Percentiles rank a stretch among this genome's conserved stretches.
These are phyloP conservation scores for Etia nguti DNA, from an alignment of 2,113 vertebrate species.

Conservation along the genomic window DNA sequence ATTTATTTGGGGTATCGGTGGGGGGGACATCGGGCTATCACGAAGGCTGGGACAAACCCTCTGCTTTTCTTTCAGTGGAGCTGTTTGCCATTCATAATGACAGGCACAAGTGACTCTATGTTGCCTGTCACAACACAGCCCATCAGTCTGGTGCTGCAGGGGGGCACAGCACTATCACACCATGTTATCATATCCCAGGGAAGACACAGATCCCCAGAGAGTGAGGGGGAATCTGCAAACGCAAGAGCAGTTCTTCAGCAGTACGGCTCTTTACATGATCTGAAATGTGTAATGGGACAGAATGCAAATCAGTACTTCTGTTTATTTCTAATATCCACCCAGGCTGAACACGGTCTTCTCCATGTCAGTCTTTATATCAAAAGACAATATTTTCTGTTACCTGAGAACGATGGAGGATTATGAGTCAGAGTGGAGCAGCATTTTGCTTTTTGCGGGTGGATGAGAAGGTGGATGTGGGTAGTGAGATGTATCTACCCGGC, in stretches of 20 bases:
- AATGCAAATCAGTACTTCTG: constrained; percentile 6
- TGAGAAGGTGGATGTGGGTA: background rate
- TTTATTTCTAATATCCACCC: background rate
- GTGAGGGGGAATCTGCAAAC: background rate
- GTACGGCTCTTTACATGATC: background rate
- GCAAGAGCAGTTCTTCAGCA: background rate
- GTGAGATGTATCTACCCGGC: background rate
- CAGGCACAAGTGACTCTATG: constrained; percentile 14
- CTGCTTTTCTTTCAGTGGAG: background rate
- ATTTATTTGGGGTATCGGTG: constrained; percentile 40
- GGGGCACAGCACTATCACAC: background rate
- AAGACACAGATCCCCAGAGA: background rate
- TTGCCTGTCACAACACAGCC: constrained; percentile 5
- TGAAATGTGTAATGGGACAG: background rate
- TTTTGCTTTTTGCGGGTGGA: background rate
- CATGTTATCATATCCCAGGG: background rate
- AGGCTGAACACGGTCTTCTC: background rate
- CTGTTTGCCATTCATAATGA: constrained; percentile 22
- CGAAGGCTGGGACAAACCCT: constrained; percentile 4
- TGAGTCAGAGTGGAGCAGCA: background rate
- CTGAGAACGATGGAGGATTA: background rate
- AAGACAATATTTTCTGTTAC: background rate
- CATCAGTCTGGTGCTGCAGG: background rate
- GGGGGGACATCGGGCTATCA: constrained; percentile 3
- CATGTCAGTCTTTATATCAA: background rate